Conservation (phyloP, 2,113 vertebrate genomes). For the Eulemur macaco region DNA sequence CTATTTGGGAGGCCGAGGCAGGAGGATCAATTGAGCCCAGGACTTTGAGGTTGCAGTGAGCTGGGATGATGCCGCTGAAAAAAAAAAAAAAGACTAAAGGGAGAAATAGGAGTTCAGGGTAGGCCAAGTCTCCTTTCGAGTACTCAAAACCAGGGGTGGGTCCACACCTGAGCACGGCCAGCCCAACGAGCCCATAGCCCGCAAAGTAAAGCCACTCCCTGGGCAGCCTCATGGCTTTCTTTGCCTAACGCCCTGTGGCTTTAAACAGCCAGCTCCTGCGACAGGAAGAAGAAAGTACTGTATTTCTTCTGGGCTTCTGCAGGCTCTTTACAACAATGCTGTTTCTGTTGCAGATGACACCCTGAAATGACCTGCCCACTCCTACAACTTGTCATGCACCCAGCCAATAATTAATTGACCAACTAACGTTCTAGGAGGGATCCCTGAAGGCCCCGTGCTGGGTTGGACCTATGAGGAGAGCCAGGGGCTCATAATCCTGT, state of each 20-base stretch:
- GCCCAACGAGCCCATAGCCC: neutral
- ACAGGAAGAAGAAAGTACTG: neutral
- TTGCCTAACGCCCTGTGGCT: neutral
- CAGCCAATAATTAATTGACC: neutral
- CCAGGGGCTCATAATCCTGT: neutral
- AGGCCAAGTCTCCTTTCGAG: neutral
- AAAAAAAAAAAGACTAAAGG: neutral
- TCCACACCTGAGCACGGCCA: neutral
- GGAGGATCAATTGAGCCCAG: too few species aligned
- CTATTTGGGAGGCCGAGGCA: too few species aligned
- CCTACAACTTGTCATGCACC: neutral
- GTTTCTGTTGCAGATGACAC: neutral
- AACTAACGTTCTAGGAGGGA: neutral
- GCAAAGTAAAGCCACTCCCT: neutral
- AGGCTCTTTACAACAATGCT: neutral
- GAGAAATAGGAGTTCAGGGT: neutral
- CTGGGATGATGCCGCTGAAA: neutral
- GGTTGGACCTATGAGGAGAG: neutral
- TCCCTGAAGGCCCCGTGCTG: neutral
- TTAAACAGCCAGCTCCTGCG: neutral
- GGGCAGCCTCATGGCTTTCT: neutral
- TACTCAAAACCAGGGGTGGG: neutral
- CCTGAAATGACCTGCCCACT: conserved; percentile 6
- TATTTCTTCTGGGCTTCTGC: neutral
- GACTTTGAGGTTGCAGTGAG: too few species aligned